Conservation (phyloP, 2,888 invertebrate genomes). For the Ferrisia virgata region DNA sequence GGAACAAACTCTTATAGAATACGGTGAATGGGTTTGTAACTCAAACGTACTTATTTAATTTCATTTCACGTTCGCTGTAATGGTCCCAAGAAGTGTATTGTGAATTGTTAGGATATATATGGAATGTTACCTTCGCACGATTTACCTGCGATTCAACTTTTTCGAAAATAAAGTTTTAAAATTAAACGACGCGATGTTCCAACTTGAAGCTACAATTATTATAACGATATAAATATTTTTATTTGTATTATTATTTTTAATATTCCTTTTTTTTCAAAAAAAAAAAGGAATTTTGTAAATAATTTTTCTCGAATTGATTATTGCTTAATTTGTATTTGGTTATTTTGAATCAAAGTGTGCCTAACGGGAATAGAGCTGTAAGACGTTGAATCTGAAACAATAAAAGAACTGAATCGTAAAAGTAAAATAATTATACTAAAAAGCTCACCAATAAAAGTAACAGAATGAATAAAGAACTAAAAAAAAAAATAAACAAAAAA, state of each 20-base stretch:
- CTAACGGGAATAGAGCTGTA: background rate
- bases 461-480: background rate
- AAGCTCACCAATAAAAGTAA: background rate
- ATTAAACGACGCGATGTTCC: too few species aligned
- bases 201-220: too few species aligned
- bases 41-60: background rate
- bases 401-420: background rate
- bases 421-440: background rate
- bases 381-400: background rate
- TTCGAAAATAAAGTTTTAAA: too few species aligned
- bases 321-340: background rate
- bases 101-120: background rate
- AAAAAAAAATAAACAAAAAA: background rate
- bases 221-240: too few species aligned
- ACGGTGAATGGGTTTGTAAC: too few species aligned
- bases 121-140: too few species aligned
- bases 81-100: background rate
- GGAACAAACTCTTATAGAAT: too few species aligned
- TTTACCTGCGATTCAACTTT: too few species aligned
- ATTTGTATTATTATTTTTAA: background rate
- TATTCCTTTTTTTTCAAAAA: background rate
- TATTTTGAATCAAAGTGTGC: background rate
- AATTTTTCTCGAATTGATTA: background rate
- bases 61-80: background rate
- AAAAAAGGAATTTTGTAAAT: background rate